Conservation (phyloP, 2,888 invertebrate genomes). For the Agrotis clavis region DNA sequence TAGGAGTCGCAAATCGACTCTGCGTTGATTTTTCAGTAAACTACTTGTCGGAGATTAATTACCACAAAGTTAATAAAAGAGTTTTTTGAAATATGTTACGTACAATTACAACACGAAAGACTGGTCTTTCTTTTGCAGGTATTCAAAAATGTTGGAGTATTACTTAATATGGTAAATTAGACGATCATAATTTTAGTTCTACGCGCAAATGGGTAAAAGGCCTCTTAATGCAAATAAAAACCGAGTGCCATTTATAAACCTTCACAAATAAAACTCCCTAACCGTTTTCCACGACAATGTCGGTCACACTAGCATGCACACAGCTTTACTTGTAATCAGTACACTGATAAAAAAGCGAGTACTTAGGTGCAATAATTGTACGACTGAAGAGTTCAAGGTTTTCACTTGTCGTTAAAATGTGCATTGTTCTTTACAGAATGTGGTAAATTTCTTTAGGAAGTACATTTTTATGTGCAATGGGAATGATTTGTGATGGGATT, state of each 20-base stretch:
- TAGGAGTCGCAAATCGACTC: no score
- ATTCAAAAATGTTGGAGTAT: no score
- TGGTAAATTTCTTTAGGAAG: slow-evolving; percentile 33
- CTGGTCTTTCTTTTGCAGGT: no score
- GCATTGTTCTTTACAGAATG: slow-evolving; percentile 36
- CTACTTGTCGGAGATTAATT: no score
- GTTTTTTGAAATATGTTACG: no score
- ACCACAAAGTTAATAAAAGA: no score
- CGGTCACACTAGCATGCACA: background rate
- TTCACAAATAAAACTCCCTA: background rate
- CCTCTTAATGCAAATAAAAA: background rate
- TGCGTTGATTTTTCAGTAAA: no score
- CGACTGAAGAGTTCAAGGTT: slow-evolving; percentile 63
- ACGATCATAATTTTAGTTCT: no score
- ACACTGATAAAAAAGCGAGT: slow-evolving; percentile 59
- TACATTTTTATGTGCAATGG: slow-evolving; percentile 13
- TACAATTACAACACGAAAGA: no score
- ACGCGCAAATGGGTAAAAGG: no score
- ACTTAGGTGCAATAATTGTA: slow-evolving; percentile 59
- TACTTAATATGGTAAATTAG: no score
- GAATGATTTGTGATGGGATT: slow-evolving; percentile 32
- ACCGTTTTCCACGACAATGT: background rate
- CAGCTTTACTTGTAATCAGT: slow-evolving; percentile 44
- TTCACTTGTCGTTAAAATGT: slow-evolving; percentile 27
- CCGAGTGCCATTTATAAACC: background rate